Percentiles rank a stretch among this genome's conserved stretches.
Evolutionary conservation across 2,113 vertebrate genomes (phyloP).

Genomic region (Dascyllus trimaculatus): DNA sequence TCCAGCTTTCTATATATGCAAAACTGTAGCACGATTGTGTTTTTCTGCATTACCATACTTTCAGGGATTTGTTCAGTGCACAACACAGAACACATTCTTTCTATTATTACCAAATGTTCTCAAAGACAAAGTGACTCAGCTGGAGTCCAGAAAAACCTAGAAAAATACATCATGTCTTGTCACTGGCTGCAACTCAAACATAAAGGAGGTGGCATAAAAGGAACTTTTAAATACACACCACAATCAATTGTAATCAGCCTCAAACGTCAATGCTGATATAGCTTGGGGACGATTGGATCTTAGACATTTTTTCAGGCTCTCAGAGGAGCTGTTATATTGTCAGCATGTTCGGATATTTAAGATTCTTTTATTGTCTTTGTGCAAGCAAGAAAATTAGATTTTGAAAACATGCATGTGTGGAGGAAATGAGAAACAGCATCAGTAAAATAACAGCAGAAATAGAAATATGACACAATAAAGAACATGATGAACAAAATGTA

Average conservation of each 20-base stretch:
- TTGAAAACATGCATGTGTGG: too few species aligned
- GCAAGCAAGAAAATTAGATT: not conserved
- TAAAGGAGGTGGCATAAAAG: not conserved
- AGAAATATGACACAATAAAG: not conserved
- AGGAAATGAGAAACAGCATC: not conserved
- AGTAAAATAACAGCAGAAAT: not conserved
- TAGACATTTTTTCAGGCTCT: not conserved
- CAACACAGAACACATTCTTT: not conserved
- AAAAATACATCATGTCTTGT: slow-evolving; percentile 3
- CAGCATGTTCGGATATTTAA: slow-evolving; percentile 11
- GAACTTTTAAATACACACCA: not conserved
- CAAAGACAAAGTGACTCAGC: slow-evolving; percentile 7
- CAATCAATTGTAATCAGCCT: slow-evolving; percentile 28
- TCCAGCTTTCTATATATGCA: not conserved
- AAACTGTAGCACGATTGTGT: not conserved
- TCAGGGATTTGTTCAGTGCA: not conserved
- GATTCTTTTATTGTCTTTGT: not conserved
- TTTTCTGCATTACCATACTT: not conserved
- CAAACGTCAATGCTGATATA: not conserved
- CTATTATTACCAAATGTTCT: not conserved
- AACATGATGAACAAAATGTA: not conserved
- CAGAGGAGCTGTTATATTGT: not conserved
- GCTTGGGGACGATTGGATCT: slow-evolving; percentile 1
- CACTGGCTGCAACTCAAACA: not conserved
- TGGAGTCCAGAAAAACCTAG: not conserved